Percentiles rank a stretch among this genome's conserved stretches.
phyloP scores from a whole-genome alignment of 2,888 invertebrate species.

The Byasa hedistus region DNA sequence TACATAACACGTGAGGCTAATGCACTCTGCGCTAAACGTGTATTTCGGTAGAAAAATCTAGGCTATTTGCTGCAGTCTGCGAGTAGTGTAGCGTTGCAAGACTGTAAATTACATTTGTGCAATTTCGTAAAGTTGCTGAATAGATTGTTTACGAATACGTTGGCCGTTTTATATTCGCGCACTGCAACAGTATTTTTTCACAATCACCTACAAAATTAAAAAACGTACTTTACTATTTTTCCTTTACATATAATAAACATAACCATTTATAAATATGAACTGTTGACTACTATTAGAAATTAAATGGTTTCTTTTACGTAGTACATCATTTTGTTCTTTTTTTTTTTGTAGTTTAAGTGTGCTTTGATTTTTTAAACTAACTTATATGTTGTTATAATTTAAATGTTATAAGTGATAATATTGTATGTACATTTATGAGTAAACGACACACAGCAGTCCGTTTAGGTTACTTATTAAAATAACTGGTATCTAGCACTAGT shows the following conservation, averaged over 20 bases:
- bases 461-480: too few species aligned
- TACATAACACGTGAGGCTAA: slow-evolving; percentile 32
- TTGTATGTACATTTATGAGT: too few species aligned
- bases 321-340: too few species aligned
- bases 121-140: slow-evolving; percentile 46
- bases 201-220: neutral
- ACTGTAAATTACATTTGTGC: slow-evolving; percentile 43
- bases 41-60: slow-evolving; percentile 53
- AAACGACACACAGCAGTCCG: too few species aligned
- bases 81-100: slow-evolving; percentile 42
- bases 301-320: too few species aligned
- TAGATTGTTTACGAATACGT: slow-evolving; percentile 45
- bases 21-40: slow-evolving; percentile 31
- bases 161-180: slow-evolving; percentile 31
- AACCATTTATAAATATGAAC: too few species aligned
- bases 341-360: too few species aligned
- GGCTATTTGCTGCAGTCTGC: slow-evolving; percentile 46
- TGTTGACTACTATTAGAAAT: too few species aligned
- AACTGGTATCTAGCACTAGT: too few species aligned
- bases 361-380: too few species aligned
- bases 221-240: neutral
- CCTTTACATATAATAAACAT: neutral
- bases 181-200: slow-evolving; percentile 1
- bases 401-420: too few species aligned
- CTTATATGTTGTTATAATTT: too few species aligned